Conservation (phyloP, 2,888 invertebrate genomes). For the Megaustenia siamemsis region DNA sequence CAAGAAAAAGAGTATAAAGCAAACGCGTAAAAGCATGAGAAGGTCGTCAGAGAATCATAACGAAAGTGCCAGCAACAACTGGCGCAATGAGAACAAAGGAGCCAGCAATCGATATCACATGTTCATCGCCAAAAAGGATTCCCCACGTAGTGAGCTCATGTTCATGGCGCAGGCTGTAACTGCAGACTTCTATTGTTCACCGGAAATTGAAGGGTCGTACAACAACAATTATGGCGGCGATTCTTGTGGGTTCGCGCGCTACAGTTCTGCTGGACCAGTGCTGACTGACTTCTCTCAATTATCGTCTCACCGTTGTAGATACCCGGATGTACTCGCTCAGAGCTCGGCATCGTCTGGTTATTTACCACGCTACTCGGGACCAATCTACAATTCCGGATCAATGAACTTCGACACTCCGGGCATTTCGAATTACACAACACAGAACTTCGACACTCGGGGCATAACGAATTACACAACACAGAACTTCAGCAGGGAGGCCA, state of each 20-base stretch:
- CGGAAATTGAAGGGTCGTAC: not conserved
- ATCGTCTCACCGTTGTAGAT: not conserved
- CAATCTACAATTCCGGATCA: not conserved
- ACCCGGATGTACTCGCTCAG: not conserved
- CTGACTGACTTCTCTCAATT: constrained; percentile 15
- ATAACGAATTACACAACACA: not conserved
- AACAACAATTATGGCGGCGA: constrained; percentile 38
- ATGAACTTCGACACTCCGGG: not conserved
- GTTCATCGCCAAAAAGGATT: not conserved
- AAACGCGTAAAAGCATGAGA: not conserved
- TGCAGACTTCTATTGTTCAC: not conserved
- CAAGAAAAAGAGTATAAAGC: not conserved
- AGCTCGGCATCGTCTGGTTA: not conserved
- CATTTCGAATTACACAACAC: not conserved
- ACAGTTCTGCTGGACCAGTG: constrained; percentile 10
- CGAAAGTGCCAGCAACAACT: not conserved
- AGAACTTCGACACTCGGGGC: not conserved
- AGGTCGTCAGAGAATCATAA: not conserved
- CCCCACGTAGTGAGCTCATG: not conserved
- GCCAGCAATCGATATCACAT: not conserved
- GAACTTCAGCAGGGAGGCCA: not conserved
- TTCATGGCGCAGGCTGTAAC: not conserved
- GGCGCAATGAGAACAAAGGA: not conserved
- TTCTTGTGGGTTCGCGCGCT: not conserved
- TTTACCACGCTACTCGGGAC: not conserved